Evolutionary conservation across 2,888 invertebrate species (phyloP).

Genomic region (Cryptocheilus praepositus): DNA sequence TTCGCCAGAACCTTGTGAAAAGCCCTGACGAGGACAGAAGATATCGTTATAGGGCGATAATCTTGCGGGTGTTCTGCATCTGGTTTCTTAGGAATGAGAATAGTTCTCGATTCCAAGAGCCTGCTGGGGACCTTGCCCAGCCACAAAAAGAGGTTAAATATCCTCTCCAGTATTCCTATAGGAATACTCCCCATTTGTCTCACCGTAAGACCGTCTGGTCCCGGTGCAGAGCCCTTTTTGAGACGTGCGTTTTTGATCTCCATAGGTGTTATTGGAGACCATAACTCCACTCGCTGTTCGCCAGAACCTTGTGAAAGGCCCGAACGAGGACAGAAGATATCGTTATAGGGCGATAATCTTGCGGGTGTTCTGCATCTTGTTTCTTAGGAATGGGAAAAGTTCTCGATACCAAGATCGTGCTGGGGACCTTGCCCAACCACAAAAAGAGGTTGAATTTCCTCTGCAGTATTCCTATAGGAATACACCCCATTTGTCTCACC

Average conservation of each 20-base stretch:
- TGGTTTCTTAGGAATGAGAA: constrained; percentile 39
- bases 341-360: constrained; percentile 39
- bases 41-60: constrained; percentile 38
- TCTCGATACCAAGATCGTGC: constrained; percentile 22
- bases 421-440: constrained; percentile 27
- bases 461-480: constrained; percentile 17
- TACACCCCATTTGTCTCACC: constrained; percentile 13
- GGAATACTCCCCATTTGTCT: constrained; percentile 24
- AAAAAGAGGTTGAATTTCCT: constrained; percentile 30
- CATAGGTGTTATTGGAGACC: too few relatives aligned
- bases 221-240: too few relatives aligned
- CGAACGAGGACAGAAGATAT: constrained; percentile 28
- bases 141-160: constrained; percentile 30
- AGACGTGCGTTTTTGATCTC: too few relatives aligned
- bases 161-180: constrained; percentile 4
- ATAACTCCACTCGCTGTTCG: too few relatives aligned
- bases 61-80: constrained; percentile 24
- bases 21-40: constrained; percentile 23
- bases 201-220: constrained; percentile 18
- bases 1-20: constrained; percentile 28
- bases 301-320: constrained; percentile 28
- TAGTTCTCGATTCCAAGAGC: constrained; percentile 31
- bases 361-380: constrained; percentile 19
- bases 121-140: constrained; percentile 27
- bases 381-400: constrained; percentile 42